Conservation (phyloP, 2,888 invertebrate species). For the Biston stratarius region DNA sequence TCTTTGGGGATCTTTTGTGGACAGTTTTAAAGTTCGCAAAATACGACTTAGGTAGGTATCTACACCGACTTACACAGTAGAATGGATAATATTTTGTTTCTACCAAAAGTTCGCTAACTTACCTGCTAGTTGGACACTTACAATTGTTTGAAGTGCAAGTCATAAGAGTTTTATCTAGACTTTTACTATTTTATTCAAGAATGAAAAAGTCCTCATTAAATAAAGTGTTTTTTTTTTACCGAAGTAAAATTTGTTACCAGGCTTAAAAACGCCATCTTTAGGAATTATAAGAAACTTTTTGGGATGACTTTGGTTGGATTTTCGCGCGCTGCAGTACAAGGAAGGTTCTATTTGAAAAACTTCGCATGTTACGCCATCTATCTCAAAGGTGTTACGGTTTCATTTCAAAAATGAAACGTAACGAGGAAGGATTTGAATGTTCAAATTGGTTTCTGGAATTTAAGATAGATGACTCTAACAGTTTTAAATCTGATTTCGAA, state of each 20-base stretch:
- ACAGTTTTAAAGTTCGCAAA: constrained; percentile 24
- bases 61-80: neutral
- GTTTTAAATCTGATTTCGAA: neutral
- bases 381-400: neutral
- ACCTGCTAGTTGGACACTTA: too few species aligned
- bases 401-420: neutral
- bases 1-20: constrained; percentile 19
- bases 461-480: constrained; percentile 4
- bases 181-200: too few species aligned
- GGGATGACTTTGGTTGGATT: neutral
- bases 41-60: constrained; percentile 11
- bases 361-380: neutral
- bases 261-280: constrained; percentile 1
- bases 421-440: too few species aligned
- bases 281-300: neutral
- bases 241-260: too few species aligned
- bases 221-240: too few species aligned
- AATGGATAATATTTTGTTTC: too few species aligned
- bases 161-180: too few species aligned
- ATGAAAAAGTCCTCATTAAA: too few species aligned
- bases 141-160: too few species aligned
- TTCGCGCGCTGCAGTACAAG: neutral
- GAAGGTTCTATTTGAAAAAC: neutral
- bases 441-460: neutral
- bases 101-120: too few species aligned